Conservation (phyloP, 2,888 invertebrate genomes). For the Aporophyla nigra region DNA sequence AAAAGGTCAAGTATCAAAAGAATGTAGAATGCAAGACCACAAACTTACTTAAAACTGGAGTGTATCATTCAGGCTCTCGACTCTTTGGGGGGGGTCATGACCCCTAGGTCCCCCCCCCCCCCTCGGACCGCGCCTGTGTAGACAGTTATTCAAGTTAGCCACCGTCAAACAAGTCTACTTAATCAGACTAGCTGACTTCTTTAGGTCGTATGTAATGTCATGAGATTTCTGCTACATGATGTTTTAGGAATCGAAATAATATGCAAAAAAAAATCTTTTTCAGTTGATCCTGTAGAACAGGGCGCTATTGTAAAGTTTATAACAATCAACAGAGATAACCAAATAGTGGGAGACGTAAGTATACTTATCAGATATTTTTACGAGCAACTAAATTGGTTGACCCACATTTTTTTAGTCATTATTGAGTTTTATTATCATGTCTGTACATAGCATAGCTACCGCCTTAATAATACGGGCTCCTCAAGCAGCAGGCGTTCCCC, state of each 20-base stretch:
- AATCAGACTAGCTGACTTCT: not conserved
- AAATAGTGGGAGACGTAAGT: constrained; percentile 86
- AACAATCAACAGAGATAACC: constrained; percentile 84
- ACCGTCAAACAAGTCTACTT: not conserved
- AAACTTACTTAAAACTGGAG: too few relatives aligned
- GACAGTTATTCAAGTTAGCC: not conserved
- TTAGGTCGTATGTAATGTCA: not conserved
- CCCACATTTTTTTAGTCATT: not conserved
- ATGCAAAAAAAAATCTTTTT: constrained; percentile 55
- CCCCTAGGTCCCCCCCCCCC: too few relatives aligned
- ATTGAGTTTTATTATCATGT: not conserved
- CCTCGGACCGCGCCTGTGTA: too few relatives aligned
- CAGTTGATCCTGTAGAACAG: constrained; percentile 86
- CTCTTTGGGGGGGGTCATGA: too few relatives aligned
- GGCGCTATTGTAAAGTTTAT: constrained; percentile 83
- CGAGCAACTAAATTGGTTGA: not conserved
- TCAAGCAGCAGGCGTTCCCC: not conserved
- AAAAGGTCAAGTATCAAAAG: too few relatives aligned
- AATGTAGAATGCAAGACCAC: too few relatives aligned
- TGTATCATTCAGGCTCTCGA: too few relatives aligned
- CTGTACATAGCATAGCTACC: not conserved
- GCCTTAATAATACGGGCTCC: not conserved
- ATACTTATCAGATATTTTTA: constrained; percentile 10
- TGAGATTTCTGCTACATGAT: not conserved
- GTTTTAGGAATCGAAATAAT: not conserved